phyloP scores from a whole-genome alignment of 2,113 vertebrate species.

The Neogobius melanostomus region DNA sequence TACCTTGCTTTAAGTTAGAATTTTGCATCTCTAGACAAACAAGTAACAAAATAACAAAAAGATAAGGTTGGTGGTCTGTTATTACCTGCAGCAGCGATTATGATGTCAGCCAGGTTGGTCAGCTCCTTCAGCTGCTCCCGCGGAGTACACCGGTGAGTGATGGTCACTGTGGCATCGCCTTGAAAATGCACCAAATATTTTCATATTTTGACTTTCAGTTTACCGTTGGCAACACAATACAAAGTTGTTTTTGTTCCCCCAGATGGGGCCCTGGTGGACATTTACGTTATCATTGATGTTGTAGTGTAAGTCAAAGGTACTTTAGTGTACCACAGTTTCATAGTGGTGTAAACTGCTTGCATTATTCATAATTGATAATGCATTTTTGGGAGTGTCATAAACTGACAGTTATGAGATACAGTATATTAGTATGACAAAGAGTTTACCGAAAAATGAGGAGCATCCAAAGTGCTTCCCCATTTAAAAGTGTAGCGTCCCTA shows the following conservation, averaged over 20 bases:
- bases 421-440: too few species aligned
- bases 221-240: too few species aligned
- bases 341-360: too few species aligned
- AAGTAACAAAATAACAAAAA: neutral
- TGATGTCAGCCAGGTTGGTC: conserved; percentile 81
- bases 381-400: too few species aligned
- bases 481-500: neutral
- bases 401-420: too few species aligned
- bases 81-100: conserved; percentile 87
- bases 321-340: too few species aligned
- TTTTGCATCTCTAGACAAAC: neutral
- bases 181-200: conserved; percentile 19
- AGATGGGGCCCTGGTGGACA: too few species aligned
- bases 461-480: neutral
- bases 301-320: too few species aligned
- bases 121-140: conserved; percentile 83
- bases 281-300: too few species aligned
- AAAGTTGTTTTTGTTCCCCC: too few species aligned
- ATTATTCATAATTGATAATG: too few species aligned
- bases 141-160: conserved; percentile 87
- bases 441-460: too few species aligned
- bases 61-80: neutral
- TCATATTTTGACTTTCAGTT: neutral
- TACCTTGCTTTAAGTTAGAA: neutral
- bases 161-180: conserved; percentile 94